Conservation (phyloP, 2,797 vertebrate species). For the Danio kyathit region DNA sequence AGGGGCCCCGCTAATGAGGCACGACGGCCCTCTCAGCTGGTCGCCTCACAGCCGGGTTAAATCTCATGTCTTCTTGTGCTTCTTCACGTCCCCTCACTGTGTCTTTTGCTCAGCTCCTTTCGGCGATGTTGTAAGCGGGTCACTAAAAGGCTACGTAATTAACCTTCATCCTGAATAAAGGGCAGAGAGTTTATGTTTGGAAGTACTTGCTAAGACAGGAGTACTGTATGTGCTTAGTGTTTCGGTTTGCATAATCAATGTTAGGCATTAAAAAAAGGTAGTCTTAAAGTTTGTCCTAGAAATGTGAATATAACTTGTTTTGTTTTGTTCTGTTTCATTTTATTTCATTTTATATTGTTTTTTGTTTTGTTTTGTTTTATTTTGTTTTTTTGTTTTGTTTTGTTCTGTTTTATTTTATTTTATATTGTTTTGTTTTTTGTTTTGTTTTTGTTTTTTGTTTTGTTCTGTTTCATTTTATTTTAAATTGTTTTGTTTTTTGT, state of each 20-base stretch:
- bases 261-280: neutral
- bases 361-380: too few relatives aligned
- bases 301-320: accelerated
- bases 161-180: conserved; percentile 37
- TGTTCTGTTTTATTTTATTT: too few relatives aligned
- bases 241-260: neutral
- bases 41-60: conserved; percentile 32
- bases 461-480: too few relatives aligned
- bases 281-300: neutral
- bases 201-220: conserved; percentile 17
- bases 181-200: conserved; percentile 24
- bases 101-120: conserved; percentile 11
- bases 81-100: conserved; percentile 17
- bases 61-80: conserved; percentile 35
- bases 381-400: too few relatives aligned
- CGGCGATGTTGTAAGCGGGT: neutral
- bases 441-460: too few relatives aligned
- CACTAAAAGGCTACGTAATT: conserved; percentile 26
- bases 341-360: too few relatives aligned
- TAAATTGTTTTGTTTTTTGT: too few relatives aligned
- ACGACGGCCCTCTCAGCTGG: conserved; percentile 58
- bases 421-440: too few relatives aligned
- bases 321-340: too few relatives aligned
- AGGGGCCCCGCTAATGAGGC: conserved; percentile 64
- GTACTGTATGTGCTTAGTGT: neutral